Conservation (phyloP, 37 sponge, comb jelly and placozoan species). For the Diacarnus erythraeanus region DNA sequence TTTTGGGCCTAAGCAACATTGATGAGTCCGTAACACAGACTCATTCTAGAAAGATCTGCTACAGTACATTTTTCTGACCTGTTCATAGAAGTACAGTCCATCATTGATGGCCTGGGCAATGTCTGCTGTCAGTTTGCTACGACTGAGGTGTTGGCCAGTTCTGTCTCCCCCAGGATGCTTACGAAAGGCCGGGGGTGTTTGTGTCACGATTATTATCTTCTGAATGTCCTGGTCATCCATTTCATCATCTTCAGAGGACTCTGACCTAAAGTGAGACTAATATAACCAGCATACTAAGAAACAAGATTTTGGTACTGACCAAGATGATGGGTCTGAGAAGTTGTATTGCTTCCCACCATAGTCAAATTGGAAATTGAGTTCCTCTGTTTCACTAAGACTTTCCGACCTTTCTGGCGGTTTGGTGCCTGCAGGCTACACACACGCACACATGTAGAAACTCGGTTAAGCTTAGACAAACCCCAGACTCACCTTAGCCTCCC, state of each 20-base stretch:
- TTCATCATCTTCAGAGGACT: constrained; percentile 78
- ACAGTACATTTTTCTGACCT: constrained; percentile 13
- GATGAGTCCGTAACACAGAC: too few relatives aligned
- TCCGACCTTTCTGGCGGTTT: not conserved
- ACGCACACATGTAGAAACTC: not conserved
- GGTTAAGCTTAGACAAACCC: not conserved
- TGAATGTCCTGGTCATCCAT: constrained; percentile 77
- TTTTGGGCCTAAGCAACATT: too few relatives aligned
- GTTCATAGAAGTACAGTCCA: constrained; percentile 93
- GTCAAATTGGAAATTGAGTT: constrained; percentile 70
- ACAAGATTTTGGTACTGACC: too few relatives aligned
- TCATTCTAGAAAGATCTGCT: too few relatives aligned
- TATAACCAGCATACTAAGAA: not conserved
- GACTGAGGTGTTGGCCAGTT: constrained; percentile 43
- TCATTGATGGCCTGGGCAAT: constrained; percentile 92
- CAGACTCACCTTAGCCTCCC: constrained; percentile 27
- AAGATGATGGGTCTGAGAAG: constrained; percentile 52
- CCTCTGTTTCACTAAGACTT: constrained; percentile 28
- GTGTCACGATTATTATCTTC: constrained; percentile 81
- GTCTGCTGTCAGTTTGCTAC: constrained; percentile 70
- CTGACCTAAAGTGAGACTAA: not conserved
- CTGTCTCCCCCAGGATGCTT: constrained; percentile 78
- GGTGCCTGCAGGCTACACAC: not conserved
- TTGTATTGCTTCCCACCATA: constrained; percentile 44
- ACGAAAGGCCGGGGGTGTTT: constrained; percentile 21